A percentile compares a stretch with the other conserved stretches of the same genome.
Conservation (phyloP, 2,797 vertebrate genomes). For the Apodemus agrarius region DNA sequence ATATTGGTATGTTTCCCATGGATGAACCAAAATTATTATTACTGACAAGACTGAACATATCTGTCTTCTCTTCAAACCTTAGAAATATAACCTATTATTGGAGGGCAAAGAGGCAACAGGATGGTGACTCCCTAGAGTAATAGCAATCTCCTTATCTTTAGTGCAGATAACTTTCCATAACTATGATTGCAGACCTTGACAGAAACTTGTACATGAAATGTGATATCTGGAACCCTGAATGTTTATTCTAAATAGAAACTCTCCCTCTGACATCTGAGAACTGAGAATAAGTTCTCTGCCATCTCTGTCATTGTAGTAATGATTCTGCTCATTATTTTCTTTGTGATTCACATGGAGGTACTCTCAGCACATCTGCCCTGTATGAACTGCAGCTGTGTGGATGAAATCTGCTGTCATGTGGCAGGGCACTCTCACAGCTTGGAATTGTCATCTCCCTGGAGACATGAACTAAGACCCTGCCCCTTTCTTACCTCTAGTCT, state of each 20-base stretch:
- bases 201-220: background rate
- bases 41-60: background rate
- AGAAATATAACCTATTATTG: background rate
- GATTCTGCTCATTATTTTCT: background rate
- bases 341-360: background rate
- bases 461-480: background rate
- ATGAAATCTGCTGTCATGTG: accelerated
- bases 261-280: background rate
- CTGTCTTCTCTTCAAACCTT: background rate
- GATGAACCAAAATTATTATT: background rate
- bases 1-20: background rate
- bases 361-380: background rate
- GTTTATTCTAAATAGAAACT: background rate
- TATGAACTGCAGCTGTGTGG: background rate
- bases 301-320: background rate
- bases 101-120: background rate
- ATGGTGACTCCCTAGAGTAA: accelerated
- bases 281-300: background rate
- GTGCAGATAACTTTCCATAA: background rate
- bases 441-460: background rate
- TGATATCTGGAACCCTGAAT: background rate
- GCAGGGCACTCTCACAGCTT: too few species aligned
- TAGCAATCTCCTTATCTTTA: background rate
- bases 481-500: background rate
- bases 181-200: background rate